Conservation (phyloP, 2,888 invertebrate genomes). For the Campoplex capitator region DNA sequence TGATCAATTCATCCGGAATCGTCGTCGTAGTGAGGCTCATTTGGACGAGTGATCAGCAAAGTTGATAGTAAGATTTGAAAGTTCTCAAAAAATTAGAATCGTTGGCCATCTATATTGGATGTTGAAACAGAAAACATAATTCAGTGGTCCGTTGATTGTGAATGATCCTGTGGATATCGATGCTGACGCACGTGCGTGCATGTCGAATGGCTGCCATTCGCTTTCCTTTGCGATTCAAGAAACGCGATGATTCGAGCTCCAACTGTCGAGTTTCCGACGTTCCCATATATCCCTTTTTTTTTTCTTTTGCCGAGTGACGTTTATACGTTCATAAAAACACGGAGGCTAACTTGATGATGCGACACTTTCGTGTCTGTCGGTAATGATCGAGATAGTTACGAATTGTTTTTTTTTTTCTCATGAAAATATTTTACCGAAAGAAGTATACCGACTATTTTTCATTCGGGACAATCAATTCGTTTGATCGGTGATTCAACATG, state of each 20-base stretch:
- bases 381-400: background rate
- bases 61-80: background rate
- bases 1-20: background rate
- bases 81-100: background rate
- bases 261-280: constrained; percentile 72
- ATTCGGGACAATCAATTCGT: background rate
- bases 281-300: constrained; percentile 31
- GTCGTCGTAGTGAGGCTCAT: background rate
- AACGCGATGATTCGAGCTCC: constrained; percentile 70
- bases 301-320: constrained; percentile 30
- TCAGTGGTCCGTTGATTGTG: background rate
- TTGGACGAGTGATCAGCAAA: background rate
- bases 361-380: constrained; percentile 29
- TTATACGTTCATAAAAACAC: constrained; percentile 22
- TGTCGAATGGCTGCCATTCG: constrained; percentile 62
- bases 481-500: background rate
- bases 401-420: background rate
- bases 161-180: constrained; percentile 21
- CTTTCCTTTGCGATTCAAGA: constrained; percentile 67
- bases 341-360: constrained; percentile 18
- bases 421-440: too few species aligned
- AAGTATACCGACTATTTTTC: background rate
- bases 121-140: background rate
- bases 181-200: constrained; percentile 61
- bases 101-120: background rate